Evolutionary conservation across 2,888 invertebrate species (phyloP).

Genomic region (Lasioglossum morio): DNA sequence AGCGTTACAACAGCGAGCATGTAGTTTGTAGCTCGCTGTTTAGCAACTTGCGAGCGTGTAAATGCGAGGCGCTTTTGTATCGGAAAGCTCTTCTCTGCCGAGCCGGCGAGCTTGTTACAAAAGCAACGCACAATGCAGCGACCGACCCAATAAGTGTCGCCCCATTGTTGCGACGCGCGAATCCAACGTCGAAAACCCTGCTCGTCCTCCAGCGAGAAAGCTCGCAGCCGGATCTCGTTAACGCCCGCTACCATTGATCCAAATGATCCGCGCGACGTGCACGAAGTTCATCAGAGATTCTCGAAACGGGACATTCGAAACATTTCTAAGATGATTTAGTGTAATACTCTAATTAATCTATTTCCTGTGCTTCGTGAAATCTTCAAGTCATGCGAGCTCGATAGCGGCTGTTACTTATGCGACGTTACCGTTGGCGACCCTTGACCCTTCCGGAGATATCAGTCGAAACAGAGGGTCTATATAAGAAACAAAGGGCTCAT

Average conservation of each 20-base stretch:
- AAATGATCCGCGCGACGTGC: neutral
- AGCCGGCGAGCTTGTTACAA: constrained; percentile 37
- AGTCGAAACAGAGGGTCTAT: too few relatives aligned
- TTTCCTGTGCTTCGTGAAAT: too few relatives aligned
- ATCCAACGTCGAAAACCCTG: neutral
- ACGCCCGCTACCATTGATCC: neutral
- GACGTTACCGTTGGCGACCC: too few relatives aligned
- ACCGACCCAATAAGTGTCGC: constrained; percentile 61
- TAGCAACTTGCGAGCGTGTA: neutral
- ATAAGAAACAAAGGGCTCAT: too few relatives aligned
- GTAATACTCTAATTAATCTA: too few relatives aligned
- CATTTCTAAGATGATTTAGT: neutral
- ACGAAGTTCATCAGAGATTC: neutral
- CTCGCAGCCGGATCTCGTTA: neutral
- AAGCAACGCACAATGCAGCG: constrained; percentile 47
- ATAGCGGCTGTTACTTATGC: too few relatives aligned
- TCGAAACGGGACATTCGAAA: neutral
- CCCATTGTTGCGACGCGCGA: constrained; percentile 58
- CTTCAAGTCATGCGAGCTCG: too few relatives aligned
- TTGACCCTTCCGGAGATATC: too few relatives aligned
- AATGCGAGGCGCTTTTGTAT: constrained; percentile 34
- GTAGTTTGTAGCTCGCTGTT: neutral
- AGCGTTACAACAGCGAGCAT: neutral
- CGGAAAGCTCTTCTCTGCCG: constrained; percentile 49
- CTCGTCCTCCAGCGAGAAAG: neutral